Evolutionary conservation across 2,113 vertebrate species (phyloP).

Genomic region (Zapornia atra): DNA sequence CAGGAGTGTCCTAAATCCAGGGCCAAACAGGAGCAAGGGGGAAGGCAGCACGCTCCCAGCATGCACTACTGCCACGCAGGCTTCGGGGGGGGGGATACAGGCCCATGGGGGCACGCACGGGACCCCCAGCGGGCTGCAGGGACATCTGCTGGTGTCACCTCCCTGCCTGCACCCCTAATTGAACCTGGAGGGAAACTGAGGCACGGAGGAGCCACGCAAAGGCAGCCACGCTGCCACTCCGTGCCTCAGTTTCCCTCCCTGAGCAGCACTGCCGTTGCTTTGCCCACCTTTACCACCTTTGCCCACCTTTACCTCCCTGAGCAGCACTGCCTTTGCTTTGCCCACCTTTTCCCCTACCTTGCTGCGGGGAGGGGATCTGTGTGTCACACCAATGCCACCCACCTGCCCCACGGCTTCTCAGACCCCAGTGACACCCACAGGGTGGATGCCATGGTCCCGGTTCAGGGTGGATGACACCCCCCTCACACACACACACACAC

Average conservation of each 20-base stretch:
- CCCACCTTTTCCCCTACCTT: no score
- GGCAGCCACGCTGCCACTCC: neutral
- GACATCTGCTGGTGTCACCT: conserved; percentile 39
- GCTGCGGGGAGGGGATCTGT: no score
- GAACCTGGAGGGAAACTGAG: neutral
- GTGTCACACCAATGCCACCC: no score
- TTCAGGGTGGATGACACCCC: neutral
- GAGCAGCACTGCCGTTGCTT: no score
- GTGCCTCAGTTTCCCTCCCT: no score
- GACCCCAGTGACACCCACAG: neutral
- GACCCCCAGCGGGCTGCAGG: neutral
- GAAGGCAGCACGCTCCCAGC: neutral
- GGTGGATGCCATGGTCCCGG: rapidly evolving
- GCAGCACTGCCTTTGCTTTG: no score
- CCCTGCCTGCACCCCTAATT: neutral
- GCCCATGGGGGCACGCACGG: neutral
- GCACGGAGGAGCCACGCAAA: neutral
- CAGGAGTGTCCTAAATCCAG: conserved; percentile 48
- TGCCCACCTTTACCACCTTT: no score
- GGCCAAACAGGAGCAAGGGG: conserved; percentile 8
- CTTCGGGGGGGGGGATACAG: neutral
- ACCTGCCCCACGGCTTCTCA: neutral
- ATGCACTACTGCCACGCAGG: neutral
- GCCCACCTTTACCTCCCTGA: no score
- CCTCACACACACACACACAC: neutral